Percentiles rank a stretch among this genome's conserved stretches.
Evolutionary conservation across 2,113 vertebrate genomes (phyloP).

Genomic region (Tetrao urogallus): DNA sequence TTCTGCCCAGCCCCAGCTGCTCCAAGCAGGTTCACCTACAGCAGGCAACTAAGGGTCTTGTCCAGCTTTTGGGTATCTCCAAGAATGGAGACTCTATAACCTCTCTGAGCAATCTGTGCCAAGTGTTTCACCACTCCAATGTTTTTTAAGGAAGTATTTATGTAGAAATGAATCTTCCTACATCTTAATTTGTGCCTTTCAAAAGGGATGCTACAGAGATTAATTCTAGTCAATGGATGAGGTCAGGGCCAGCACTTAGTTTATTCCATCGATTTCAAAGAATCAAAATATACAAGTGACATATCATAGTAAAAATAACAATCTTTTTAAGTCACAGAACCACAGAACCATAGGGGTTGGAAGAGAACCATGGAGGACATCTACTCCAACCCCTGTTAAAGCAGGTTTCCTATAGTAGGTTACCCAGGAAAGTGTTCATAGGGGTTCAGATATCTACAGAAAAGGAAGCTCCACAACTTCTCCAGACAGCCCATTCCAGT

Average conservation of each 20-base stretch:
- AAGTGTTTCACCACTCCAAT: neutral
- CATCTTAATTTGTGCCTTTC: neutral
- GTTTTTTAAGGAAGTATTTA: neutral
- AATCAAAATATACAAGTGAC: neutral
- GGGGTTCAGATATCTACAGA: no score
- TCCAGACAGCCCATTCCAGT: no score
- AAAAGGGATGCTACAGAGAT: neutral
- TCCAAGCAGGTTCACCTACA: neutral
- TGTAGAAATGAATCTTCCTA: neutral
- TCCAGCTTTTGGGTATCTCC: neutral
- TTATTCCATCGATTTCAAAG: neutral
- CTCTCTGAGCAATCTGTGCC: neutral
- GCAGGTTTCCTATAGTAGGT: no score
- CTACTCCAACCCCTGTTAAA: no score
- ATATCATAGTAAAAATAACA: neutral
- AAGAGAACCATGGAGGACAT: neutral
- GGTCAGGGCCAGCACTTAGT: neutral
- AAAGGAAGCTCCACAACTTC: no score
- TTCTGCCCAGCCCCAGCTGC: neutral
- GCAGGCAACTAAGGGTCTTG: accelerated
- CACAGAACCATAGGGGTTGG: neutral
- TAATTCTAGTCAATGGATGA: neutral
- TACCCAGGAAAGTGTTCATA: no score
- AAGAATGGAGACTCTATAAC: neutral
- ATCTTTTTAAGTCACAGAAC: neutral